phyloP scores from a whole-genome alignment of 2,797 vertebrate species.

The Crypturellus tataupa region DNA sequence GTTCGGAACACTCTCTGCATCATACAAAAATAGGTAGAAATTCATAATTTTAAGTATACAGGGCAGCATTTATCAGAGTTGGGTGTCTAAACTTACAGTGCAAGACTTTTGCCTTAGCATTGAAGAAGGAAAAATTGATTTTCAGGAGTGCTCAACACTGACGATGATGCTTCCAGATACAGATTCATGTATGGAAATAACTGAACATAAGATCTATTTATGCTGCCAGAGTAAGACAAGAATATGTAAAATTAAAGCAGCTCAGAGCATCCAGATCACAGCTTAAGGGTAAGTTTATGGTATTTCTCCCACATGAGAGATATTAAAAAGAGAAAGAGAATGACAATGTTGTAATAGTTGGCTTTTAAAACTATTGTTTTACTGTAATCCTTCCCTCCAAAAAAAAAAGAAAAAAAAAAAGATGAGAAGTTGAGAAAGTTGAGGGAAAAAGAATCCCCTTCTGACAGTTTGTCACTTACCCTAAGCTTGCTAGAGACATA shows the following conservation, averaged over 20 bases:
- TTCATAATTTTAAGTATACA: background rate
- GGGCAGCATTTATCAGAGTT: background rate
- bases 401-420: background rate
- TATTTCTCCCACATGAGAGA: slow-evolving; percentile 5
- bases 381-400: background rate
- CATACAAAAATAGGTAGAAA: background rate
- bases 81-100: background rate
- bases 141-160: background rate
- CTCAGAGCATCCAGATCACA: background rate
- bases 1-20: background rate
- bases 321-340: background rate
- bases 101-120: background rate
- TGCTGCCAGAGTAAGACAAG: background rate
- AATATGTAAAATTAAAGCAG: background rate
- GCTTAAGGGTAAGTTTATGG: background rate
- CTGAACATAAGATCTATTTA: background rate
- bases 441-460: background rate
- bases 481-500: background rate
- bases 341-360: background rate
- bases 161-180: slow-evolving; percentile 27
- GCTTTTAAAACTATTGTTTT: background rate
- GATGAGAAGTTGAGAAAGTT: background rate
- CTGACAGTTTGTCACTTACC: background rate
- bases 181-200: background rate
- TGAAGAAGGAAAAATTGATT: slow-evolving; percentile 1